Conservation (phyloP, 2,888 invertebrate species). For the Bimastos eiseni region DNA sequence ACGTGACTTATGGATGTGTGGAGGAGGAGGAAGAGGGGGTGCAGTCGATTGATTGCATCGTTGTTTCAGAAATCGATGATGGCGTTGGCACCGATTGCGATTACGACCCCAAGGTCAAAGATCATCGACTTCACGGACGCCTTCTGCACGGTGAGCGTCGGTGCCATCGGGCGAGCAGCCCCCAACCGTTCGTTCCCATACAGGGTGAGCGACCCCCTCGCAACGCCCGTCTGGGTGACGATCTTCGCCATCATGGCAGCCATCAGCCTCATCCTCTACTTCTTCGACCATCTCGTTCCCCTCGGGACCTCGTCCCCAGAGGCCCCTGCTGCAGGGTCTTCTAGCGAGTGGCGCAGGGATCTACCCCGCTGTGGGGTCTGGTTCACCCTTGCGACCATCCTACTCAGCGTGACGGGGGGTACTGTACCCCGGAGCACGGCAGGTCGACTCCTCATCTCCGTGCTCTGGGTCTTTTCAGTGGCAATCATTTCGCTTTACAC, state of each 20-base stretch:
- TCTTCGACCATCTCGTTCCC: conserved; percentile 65
- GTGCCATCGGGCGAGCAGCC: conserved; percentile 51
- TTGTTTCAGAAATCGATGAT: conserved; percentile 58
- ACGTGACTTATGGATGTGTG: too few relatives aligned
- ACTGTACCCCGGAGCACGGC: conserved; percentile 67
- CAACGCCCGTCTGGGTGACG: conserved; percentile 55
- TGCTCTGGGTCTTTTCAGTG: conserved; percentile 60
- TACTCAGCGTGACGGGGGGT: conserved; percentile 69
- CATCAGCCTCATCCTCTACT: conserved; percentile 56
- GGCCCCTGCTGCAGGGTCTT: neutral
- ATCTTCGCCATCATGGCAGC: conserved; percentile 54
- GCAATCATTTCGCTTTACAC: conserved; percentile 36
- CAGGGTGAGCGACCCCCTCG: conserved; percentile 59
- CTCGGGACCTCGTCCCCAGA: conserved; percentile 44
- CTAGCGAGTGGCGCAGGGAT: neutral
- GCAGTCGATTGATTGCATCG: neutral
- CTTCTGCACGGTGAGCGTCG: conserved; percentile 59
- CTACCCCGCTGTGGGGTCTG: conserved; percentile 46
- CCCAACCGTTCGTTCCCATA: conserved; percentile 47
- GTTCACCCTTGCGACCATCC: conserved; percentile 58
- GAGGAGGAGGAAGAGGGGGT: too few relatives aligned
- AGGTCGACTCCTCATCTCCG: conserved; percentile 63
- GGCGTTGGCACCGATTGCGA: conserved; percentile 57
- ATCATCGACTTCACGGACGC: conserved; percentile 61
- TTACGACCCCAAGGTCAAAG: conserved; percentile 55